Evolutionary conservation across 2,888 invertebrate genomes (phyloP).

Genomic region (Lissonota sp.): DNA sequence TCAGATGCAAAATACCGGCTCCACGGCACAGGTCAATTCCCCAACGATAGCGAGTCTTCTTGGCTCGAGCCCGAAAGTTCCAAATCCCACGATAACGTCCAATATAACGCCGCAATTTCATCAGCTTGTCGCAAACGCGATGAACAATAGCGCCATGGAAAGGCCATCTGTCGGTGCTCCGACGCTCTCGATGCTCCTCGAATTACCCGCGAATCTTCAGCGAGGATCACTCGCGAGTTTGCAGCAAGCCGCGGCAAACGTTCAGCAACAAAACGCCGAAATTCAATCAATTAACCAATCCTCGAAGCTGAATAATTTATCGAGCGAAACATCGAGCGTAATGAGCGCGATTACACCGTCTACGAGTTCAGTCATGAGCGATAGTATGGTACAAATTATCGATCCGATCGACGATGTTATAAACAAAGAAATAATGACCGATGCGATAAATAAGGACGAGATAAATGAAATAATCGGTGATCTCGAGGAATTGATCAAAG

Average conservation of each 20-base stretch:
- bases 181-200: conserved; percentile 90
- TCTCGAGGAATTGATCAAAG: conserved; percentile 81
- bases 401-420: conserved; percentile 81
- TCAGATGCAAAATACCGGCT: conserved; percentile 77
- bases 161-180: conserved; percentile 90
- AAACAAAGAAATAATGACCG: conserved; percentile 79
- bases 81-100: conserved; percentile 72
- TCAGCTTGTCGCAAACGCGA: conserved; percentile 84
- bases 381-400: conserved; percentile 80
- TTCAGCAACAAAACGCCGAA: conserved; percentile 66
- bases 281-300: conserved; percentile 35
- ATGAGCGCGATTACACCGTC: conserved; percentile 54
- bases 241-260: conserved; percentile 63
- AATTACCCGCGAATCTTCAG: conserved; percentile 82
- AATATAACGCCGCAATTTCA: conserved; percentile 84
- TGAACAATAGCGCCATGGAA: conserved; percentile 82
- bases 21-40: conserved; percentile 81
- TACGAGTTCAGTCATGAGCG: conserved; percentile 71
- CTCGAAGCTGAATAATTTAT: conserved; percentile 57
- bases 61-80: conserved; percentile 81
- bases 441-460: conserved; percentile 81
- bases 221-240: conserved; percentile 73
- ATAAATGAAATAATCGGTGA: conserved; percentile 82
- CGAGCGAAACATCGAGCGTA: conserved; percentile 56
- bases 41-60: conserved; percentile 86